Evolutionary conservation across 1,140 invertebrate genomes (phyloP), one percentile per base, ranked within the genome.

Genomic region (Notospermus geniculatus): DNA sequence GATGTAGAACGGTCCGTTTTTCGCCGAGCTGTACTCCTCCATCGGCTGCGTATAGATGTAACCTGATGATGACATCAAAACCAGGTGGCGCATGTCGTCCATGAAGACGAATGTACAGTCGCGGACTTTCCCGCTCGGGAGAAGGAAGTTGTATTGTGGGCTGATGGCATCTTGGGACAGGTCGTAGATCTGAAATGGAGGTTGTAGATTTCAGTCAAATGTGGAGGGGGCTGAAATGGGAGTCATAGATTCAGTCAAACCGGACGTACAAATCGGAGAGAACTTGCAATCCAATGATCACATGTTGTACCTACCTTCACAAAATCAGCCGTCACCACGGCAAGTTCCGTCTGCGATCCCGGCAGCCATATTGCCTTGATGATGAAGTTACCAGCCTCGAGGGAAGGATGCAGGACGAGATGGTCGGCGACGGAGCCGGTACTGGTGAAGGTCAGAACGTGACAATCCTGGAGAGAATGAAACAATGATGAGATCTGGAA

Each of bases 1-100:
- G n/a, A 98, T 91, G 82, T 97, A 98, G 80, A 98, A 98, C 2
- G 92, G 89, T 5, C 94, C 94, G 74, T 95, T 90, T 59, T 88
- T 87, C 0, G 94, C 93, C 53, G 89, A 88, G 69, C 92, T 95
- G 65, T 90, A 89, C 59, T 94, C 91, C 63, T 76, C 74, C 85
- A 97, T 86, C 11, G 89, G 85, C 81, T 98, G 93, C 66, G 88
- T 92, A 77, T 97, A 98, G 66, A 98, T 94, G 71, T 97, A 92
- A 0, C 95, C 95, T 15, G 90, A 89, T 5, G 93, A 95, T 17
- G 93, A 92, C 89, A 98, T 97, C 2, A 97, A 85, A 5, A 97
- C 77, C 77, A 98, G 87, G 73, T 91, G 89, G 65, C 90, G 89
- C 11, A 86, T 85, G 9, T 88, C 89, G 63, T 93, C 89, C 22